phyloP scores from a whole-genome alignment of 2,797 vertebrate species.

The Aulostomus chinensis region DNA sequence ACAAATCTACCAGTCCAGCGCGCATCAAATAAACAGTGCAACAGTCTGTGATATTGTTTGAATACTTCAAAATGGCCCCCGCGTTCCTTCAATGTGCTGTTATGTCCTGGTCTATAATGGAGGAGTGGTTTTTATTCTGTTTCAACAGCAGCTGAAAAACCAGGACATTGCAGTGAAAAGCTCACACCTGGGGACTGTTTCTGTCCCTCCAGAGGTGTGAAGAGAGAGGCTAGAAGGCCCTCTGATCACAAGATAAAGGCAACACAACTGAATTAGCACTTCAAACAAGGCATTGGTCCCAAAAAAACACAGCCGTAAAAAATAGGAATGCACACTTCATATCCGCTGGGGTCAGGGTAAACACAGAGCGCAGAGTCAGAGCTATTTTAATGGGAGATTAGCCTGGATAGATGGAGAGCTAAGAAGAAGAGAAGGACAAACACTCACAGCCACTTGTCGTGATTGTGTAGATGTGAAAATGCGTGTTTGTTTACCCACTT shows the following conservation, averaged over 20 bases:
- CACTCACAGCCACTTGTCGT: too few relatives aligned
- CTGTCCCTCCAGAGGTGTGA: conserved; percentile 58
- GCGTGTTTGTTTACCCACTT: not conserved
- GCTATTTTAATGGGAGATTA: conserved; percentile 66
- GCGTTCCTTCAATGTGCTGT: not conserved
- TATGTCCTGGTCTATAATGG: not conserved
- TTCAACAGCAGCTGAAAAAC: conserved; percentile 32
- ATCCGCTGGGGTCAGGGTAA: conserved; percentile 56
- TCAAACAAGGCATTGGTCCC: conserved; percentile 56
- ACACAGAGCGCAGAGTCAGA: conserved; percentile 52
- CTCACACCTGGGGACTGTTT: conserved; percentile 47
- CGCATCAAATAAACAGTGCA: too few relatives aligned
- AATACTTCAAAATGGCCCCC: too few relatives aligned
- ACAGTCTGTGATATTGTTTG: too few relatives aligned
- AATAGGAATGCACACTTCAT: conserved; percentile 57
- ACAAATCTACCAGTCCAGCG: too few relatives aligned
- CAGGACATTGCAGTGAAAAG: conserved; percentile 38
- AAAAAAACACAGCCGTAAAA: not conserved
- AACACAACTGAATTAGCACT: conserved; percentile 71
- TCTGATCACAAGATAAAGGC: conserved; percentile 69
- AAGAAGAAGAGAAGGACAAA: too few relatives aligned
- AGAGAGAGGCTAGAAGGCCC: conserved; percentile 50
- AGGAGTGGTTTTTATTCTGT: not conserved
- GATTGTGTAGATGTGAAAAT: too few relatives aligned
- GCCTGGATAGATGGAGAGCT: conserved; percentile 38